Conservation (phyloP, 1,140 invertebrate species). For the Lepidotrigona ventralis region DNA sequence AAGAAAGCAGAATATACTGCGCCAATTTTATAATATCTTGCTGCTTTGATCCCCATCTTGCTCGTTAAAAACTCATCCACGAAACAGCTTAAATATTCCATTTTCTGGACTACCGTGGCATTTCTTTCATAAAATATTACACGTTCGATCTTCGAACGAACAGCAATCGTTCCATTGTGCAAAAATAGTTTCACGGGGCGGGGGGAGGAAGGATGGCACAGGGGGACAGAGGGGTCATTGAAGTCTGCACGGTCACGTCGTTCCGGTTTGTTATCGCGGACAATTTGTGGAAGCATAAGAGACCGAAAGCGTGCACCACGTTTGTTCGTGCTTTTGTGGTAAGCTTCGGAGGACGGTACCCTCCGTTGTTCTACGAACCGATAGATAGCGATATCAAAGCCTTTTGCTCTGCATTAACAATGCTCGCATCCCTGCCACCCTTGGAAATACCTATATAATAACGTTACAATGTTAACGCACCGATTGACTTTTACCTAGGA, state of each 20-base stretch:
- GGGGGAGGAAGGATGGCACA: background rate
- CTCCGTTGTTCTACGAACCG: slow-evolving; percentile 40
- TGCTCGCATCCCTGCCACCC: background rate
- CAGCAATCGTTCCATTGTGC: slow-evolving; percentile 27
- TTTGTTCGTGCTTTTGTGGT: slow-evolving; percentile 44
- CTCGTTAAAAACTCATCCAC: background rate
- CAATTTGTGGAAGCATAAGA: slow-evolving; percentile 54
- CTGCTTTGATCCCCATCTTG: background rate
- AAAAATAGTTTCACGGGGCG: slow-evolving; percentile 28
- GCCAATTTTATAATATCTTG: background rate
- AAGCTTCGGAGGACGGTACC: slow-evolving; percentile 15
- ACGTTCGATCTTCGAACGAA: slow-evolving; percentile 30
- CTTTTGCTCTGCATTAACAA: slow-evolving; percentile 38
- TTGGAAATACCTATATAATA: background rate
- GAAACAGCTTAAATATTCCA: background rate
- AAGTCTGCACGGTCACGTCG: slow-evolving; percentile 48
- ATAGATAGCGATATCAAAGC: slow-evolving; percentile 65
- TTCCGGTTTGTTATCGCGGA: slow-evolving; percentile 57
- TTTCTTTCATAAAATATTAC: slow-evolving; percentile 36
- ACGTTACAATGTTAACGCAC: slow-evolving; percentile 19
- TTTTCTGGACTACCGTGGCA: background rate
- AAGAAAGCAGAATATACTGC: too few relatives aligned
- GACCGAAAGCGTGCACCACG: slow-evolving; percentile 41
- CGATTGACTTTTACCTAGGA: slow-evolving; percentile 1
- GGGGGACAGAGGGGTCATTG: slow-evolving; percentile 21